Evolutionary conservation across 2,888 invertebrate genomes (phyloP).

Genomic region (Acrobasis suavella): DNA sequence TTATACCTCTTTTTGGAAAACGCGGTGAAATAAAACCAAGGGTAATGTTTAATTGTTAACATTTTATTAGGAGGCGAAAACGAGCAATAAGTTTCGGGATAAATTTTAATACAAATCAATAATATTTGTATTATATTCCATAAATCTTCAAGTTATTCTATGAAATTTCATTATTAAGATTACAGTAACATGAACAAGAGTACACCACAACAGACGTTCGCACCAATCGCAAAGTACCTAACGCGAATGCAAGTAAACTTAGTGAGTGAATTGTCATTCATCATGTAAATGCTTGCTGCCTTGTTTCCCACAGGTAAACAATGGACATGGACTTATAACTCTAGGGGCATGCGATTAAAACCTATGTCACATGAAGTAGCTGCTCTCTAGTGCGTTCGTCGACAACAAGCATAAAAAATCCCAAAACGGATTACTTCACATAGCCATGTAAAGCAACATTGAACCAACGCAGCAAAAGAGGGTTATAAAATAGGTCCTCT

Average conservation of each 20-base stretch:
- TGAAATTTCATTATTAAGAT: conserved; percentile 77
- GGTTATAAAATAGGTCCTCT: conserved; percentile 44
- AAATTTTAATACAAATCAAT: conserved; percentile 79
- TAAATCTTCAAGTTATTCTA: conserved; percentile 77
- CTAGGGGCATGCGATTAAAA: conserved; percentile 14
- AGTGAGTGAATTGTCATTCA: conserved; percentile 14
- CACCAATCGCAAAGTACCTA: conserved; percentile 59
- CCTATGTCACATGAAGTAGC: conserved; percentile 16
- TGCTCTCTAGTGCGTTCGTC: conserved; percentile 17
- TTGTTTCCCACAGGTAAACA: conserved; percentile 4
- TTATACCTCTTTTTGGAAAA: no score
- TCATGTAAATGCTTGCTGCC: conserved; percentile 35
- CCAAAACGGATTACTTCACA: conserved; percentile 38
- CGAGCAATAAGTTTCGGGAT: conserved; percentile 81
- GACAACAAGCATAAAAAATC: conserved; percentile 47
- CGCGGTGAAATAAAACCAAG: conserved; percentile 49
- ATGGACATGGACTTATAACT: conserved; percentile 5
- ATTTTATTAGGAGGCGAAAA: conserved; percentile 83
- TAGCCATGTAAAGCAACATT: conserved; percentile 53
- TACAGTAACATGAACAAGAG: conserved; percentile 81
- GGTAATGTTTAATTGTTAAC: conserved; percentile 70
- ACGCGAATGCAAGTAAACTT: conserved; percentile 8
- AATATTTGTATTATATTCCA: conserved; percentile 73
- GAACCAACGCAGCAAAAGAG: conserved; percentile 49
- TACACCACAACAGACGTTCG: conserved; percentile 66